Conservation (phyloP, 2,888 invertebrate species). For the Nasonovia ribisnigri region DNA sequence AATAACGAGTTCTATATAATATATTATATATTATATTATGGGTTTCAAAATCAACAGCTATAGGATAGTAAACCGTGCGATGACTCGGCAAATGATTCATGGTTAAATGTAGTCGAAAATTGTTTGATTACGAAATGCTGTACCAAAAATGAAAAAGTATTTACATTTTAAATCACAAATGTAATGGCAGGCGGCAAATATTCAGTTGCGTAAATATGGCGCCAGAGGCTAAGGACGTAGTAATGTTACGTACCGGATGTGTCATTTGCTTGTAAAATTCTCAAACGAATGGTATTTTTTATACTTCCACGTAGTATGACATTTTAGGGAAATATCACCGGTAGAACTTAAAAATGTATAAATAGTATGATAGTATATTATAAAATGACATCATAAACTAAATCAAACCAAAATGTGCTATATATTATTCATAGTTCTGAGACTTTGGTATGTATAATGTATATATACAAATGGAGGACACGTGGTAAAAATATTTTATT, state of each 20-base stretch:
- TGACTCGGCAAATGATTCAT: slow-evolving; percentile 2
- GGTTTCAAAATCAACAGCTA: not conserved
- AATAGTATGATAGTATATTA: not conserved
- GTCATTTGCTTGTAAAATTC: slow-evolving; percentile 30
- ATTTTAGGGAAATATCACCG: not conserved
- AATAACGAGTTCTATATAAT: slow-evolving; percentile 29
- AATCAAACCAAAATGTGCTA: not conserved
- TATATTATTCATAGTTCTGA: not conserved
- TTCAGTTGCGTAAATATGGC: slow-evolving; percentile 38
- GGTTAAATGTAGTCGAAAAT: slow-evolving; percentile 20
- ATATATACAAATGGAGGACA: not conserved
- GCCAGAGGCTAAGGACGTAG: slow-evolving; percentile 36
- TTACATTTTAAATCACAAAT: slow-evolving; percentile 48
- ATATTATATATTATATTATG: not conserved
- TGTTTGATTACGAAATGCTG: not conserved
- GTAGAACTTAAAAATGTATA: not conserved
- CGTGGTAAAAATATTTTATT: not conserved
- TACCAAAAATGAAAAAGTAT: slow-evolving; percentile 2
- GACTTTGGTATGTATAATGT: not conserved
- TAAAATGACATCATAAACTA: not conserved
- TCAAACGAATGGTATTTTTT: slow-evolving; percentile 15
- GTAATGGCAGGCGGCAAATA: not conserved
- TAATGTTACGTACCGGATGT: slow-evolving; percentile 47
- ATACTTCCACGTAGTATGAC: not conserved
- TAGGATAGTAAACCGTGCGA: no score